Evolutionary conservation across 1,140 invertebrate genomes (phyloP).

Genomic region (Samia ricini): DNA sequence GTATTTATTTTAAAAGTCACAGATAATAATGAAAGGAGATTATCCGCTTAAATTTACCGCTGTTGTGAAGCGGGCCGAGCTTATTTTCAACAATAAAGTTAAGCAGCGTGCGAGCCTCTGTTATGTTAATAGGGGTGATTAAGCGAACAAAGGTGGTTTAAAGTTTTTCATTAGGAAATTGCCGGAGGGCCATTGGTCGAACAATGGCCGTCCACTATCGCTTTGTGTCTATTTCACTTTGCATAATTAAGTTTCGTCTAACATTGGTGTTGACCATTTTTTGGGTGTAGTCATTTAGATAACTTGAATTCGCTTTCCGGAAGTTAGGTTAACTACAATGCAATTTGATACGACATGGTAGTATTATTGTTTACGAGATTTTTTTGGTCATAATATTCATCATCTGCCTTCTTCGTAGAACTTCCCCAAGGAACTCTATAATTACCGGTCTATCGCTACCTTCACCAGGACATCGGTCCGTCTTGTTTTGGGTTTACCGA

Average conservation of each 20-base stretch:
- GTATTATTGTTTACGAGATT: too few species aligned
- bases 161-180: constrained; percentile 23
- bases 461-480: too few species aligned
- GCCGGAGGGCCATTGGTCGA: constrained; percentile 10
- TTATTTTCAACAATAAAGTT: constrained; percentile 17
- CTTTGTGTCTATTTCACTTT: constrained; percentile 13
- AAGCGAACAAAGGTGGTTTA: constrained; percentile 25
- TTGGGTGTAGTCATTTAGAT: background rate
- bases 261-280: background rate
- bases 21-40: constrained; percentile 11
- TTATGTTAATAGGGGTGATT: constrained; percentile 27
- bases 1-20: constrained; percentile 6
- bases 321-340: too few species aligned
- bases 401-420: too few species aligned
- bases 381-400: too few species aligned
- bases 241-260: constrained; percentile 14
- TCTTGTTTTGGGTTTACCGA: too few species aligned
- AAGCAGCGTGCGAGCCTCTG: constrained; percentile 13
- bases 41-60: constrained; percentile 12
- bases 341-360: too few species aligned
- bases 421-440: too few species aligned
- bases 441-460: too few species aligned
- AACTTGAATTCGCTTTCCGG: background rate
- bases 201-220: constrained; percentile 17
- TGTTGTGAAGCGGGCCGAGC: constrained; percentile 6